phyloP scores from a whole-genome alignment of 2,797 vertebrate species.

The Hydrolagus colliei region DNA sequence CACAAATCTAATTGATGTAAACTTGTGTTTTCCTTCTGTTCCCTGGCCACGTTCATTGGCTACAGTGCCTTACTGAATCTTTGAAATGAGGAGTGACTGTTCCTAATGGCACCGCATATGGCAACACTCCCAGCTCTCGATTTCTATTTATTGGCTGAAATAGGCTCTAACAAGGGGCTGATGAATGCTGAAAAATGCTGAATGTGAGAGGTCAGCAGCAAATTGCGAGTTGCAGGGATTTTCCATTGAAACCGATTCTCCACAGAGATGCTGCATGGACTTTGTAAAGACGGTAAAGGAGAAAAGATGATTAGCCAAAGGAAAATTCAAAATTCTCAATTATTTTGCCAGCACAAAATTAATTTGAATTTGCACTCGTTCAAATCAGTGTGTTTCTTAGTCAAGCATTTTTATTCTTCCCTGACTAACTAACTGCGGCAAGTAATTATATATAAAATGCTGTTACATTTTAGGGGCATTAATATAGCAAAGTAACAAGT shows the following conservation, averaged over 20 bases:
- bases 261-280: background rate
- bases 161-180: background rate
- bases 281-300: background rate
- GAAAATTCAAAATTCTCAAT: background rate
- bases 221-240: background rate
- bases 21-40: background rate
- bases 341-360: background rate
- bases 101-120: background rate
- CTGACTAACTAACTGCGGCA: background rate
- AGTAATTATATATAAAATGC: background rate
- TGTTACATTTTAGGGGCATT: background rate
- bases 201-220: background rate
- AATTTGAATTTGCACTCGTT: background rate
- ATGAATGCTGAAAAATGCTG: conserved; percentile 4
- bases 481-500: background rate
- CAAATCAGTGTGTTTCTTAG: background rate
- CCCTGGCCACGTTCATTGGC: background rate
- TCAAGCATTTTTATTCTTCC: background rate
- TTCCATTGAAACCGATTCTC: background rate
- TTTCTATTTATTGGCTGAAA: conserved; percentile 23
- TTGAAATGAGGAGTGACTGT: background rate
- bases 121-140: background rate
- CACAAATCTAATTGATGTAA: background rate
- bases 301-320: background rate
- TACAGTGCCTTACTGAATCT: background rate